These are phyloP conservation scores for Acanthochromis polyacanthus DNA, from an alignment of 2,113 vertebrate species.

Conservation along the genomic window DNA sequence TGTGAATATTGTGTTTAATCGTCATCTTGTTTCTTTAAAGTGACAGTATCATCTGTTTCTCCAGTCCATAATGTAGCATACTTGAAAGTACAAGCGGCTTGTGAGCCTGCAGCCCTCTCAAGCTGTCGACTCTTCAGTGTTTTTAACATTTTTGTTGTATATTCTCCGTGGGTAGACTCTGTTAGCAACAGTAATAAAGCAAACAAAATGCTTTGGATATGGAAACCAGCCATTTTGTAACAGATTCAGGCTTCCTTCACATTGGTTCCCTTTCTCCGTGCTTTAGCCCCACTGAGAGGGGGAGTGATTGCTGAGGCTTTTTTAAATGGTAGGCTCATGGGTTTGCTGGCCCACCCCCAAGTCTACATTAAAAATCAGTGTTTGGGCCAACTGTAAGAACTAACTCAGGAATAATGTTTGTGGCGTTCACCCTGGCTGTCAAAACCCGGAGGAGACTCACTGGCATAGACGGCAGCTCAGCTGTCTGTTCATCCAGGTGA, in stretches of 20 bases:
- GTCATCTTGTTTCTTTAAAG: conserved; percentile 79
- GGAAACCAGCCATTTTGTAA: conserved; percentile 29
- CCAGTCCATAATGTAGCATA: conserved; percentile 84
- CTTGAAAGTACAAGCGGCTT: conserved; percentile 82
- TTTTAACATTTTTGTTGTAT: conserved; percentile 23
- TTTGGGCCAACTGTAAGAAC: conserved; percentile 75
- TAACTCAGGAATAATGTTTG: conserved; percentile 78
- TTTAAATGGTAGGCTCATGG: conserved; percentile 54
- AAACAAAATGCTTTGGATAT: conserved; percentile 27
- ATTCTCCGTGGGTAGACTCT: conserved; percentile 10
- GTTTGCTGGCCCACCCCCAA: conserved; percentile 59
- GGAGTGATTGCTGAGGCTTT: conserved; percentile 41
- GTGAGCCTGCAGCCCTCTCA: conserved; percentile 65
- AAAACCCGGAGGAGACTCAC: conserved; percentile 7
- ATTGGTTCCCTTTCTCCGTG: conserved; percentile 15
- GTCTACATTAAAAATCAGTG: conserved; percentile 67
- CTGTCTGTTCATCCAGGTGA: conserved; percentile 33
- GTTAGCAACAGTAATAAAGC: conserved; percentile 7
- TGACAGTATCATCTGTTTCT: conserved; percentile 83
- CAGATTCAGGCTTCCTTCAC: conserved; percentile 31
- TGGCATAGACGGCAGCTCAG: conserved; percentile 18
- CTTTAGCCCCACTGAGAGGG: conserved; percentile 10
- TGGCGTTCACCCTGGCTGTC: conserved; percentile 46
- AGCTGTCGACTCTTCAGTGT: conserved; percentile 64
- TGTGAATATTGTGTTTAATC: conserved; percentile 85